Evolutionary conservation across 2,113 vertebrate genomes (phyloP).

Genomic region (Paradoxurus hermaphroditus): DNA sequence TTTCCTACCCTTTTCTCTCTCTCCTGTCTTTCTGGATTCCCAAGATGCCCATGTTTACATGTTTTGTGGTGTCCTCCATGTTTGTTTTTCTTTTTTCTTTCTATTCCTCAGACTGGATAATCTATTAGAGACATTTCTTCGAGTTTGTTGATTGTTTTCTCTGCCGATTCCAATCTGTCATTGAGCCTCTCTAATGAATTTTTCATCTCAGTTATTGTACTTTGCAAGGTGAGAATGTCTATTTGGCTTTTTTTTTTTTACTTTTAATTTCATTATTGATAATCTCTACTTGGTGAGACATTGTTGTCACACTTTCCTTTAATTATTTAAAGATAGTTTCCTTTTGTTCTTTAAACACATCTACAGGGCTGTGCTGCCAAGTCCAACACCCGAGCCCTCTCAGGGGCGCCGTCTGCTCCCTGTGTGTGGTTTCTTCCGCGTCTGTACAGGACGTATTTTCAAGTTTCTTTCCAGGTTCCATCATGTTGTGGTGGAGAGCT

Average conservation of each 20-base stretch:
- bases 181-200: neutral
- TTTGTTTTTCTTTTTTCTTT: neutral
- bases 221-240: neutral
- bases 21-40: neutral
- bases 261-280: neutral
- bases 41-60: too few relatives aligned
- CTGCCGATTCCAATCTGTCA: neutral
- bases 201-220: neutral
- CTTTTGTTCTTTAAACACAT: neutral
- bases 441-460: neutral
- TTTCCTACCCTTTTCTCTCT: neutral
- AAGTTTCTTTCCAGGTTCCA: neutral
- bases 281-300: neutral
- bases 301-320: neutral
- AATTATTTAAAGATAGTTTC: neutral
- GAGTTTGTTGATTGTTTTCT: neutral
- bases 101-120: neutral
- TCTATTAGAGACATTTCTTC: neutral
- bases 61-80: accelerated
- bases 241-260: too few relatives aligned
- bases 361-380: neutral
- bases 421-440: neutral
- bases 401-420: neutral
- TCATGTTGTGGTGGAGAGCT: neutral
- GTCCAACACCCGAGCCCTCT: neutral